Conservation (phyloP, 2,888 invertebrate species). For the Salticus scenicus region DNA sequence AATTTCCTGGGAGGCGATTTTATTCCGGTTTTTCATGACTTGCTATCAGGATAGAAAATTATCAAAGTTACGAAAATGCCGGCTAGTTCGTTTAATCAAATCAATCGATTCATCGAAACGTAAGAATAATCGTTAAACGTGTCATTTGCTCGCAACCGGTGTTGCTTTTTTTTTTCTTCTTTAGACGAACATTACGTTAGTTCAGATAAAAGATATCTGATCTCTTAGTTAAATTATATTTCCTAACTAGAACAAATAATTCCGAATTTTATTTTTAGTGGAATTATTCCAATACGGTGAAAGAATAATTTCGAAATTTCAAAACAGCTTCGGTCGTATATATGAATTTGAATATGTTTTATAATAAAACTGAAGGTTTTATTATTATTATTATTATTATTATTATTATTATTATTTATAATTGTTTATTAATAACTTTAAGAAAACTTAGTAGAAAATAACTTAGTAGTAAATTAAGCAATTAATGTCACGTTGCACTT, state of each 20-base stretch:
- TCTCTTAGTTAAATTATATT: neutral
- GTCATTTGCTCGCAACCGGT: conserved; percentile 4
- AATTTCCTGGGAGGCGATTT: conserved; percentile 42
- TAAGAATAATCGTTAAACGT: neutral
- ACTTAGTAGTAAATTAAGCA: too few relatives aligned
- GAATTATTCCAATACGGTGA: too few relatives aligned
- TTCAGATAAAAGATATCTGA: neutral
- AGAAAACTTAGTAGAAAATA: too few relatives aligned
- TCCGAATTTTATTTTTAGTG: too few relatives aligned
- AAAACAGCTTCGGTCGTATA: too few relatives aligned
- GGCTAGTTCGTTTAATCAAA: neutral
- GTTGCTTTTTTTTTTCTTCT: neutral
- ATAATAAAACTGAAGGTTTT: too few relatives aligned
- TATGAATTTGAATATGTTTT: too few relatives aligned
- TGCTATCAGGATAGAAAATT: conserved; percentile 21
- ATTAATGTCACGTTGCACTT: too few relatives aligned
- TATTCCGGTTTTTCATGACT: conserved; percentile 20
- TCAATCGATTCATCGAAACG: conserved; percentile 4
- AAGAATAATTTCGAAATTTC: too few relatives aligned
- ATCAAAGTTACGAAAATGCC: conserved; percentile 11
- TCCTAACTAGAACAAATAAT: neutral
- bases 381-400: too few relatives aligned
- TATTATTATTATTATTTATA: too few relatives aligned
- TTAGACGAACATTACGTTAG: neutral
- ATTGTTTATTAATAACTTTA: too few relatives aligned